Base-by-base conservation (phyloP, 2,888 invertebrate genomes). In the Adelphocoris suturalis region DNA sequence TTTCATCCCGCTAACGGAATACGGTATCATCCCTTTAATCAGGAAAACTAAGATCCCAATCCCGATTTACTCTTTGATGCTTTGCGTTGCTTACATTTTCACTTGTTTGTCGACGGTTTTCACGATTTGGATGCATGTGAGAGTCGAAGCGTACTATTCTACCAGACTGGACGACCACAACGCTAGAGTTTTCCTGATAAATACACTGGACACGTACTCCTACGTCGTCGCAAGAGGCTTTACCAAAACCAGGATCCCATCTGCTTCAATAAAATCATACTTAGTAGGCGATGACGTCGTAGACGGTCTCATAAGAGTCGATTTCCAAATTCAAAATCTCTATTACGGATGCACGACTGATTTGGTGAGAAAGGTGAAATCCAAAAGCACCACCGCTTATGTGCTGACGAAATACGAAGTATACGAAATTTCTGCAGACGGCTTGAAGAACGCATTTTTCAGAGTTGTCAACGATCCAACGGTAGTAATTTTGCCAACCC, bases 191-290 rank as follows among this genome's bases (percentile, higher is more conserved):
- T 80, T 28, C 19, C 16, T 80, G 7, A 47, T 47, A 0, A 80
- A 80, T 46, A 16, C 46, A 0, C n/a, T 80, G n/a, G 78, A 80
- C 47, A 80, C 78, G 7, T 80, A 80, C 78, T 47, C 78, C 1
- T 80, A 80, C 46, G 78, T 80, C 16, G 0, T n/a, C 7, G 78
- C 2, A 0, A 1, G 11, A 9, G 47, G 37, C 16, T 80, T 47
- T 16, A 16, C 37, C 19, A 14, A n/a, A 3, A 19, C 47, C 5
- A 46, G 37, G 37, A 80, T 80, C 16, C 78, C 78, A 5, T 0
- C 78, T 0, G 78, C 46, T 4, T 80, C 78, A 1, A 16, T 80
- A 4, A 46, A 80, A 46, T 3, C 78, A 0, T 47, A 47, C 13
- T 11, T 47, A 16, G 16, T 80, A 11, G 28, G 28, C 14, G 78